Evolutionary conservation across 2,113 vertebrate species (phyloP).

Genomic region (Ophthalmolycus amberensis): DNA sequence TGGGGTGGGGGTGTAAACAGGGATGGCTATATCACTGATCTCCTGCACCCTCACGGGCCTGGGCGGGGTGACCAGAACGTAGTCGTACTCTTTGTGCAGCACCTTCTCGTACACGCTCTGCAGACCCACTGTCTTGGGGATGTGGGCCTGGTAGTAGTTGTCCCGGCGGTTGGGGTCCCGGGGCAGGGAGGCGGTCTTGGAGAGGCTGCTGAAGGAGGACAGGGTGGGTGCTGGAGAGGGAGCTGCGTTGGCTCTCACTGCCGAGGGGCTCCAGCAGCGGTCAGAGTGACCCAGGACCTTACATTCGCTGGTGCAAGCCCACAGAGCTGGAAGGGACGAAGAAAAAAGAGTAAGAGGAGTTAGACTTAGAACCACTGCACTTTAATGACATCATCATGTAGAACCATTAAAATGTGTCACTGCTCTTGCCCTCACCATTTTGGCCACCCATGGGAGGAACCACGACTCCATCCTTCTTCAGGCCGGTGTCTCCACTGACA

Average conservation of each 20-base stretch:
- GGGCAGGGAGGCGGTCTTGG: slow-evolving; percentile 92
- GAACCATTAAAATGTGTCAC: rapidly evolving
- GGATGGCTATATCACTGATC: slow-evolving; percentile 90
- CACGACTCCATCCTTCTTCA: slow-evolving; percentile 88
- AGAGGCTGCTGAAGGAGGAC: slow-evolving; percentile 87
- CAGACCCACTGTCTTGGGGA: slow-evolving; percentile 94
- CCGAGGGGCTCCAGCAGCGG: slow-evolving; percentile 96
- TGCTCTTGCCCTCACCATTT: slow-evolving; percentile 84
- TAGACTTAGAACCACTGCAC: not conserved
- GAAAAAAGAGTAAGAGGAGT: not conserved
- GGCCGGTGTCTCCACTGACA: slow-evolving; percentile 90
- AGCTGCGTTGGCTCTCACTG: slow-evolving; percentile 80
- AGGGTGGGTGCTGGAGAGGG: slow-evolving; percentile 75
- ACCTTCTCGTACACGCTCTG: slow-evolving; percentile 98
- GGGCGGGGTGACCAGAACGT: slow-evolving; percentile 88
- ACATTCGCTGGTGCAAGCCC: slow-evolving; percentile 97
- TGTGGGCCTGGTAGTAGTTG: slow-evolving; percentile 93
- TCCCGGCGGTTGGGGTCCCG: slow-evolving; percentile 91
- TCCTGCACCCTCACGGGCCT: slow-evolving; percentile 89
- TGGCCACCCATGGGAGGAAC: slow-evolving; percentile 87
- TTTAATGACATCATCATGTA: no score
- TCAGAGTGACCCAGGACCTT: slow-evolving; percentile 97
- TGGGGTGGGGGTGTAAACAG: slow-evolving; percentile 88
- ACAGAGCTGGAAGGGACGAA: slow-evolving; percentile 84
- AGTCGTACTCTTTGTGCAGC: slow-evolving; percentile 92